Evolutionary conservation across 2,888 invertebrate genomes (phyloP), one percentile per base, ranked within the genome.

Genomic region (Euplexia lucipara): DNA sequence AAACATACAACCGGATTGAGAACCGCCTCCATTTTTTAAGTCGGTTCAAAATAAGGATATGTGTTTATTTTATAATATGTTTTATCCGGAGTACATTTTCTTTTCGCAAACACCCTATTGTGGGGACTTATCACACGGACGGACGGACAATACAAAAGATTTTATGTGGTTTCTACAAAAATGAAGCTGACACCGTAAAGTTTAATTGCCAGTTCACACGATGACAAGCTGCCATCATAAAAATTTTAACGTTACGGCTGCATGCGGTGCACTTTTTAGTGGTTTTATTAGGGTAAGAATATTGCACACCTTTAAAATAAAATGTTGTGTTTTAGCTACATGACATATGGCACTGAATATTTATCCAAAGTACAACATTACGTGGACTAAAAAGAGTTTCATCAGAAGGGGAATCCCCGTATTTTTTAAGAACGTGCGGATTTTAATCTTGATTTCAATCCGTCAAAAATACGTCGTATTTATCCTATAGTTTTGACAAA

Each of bases 191-290:
- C 42, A 37, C 42, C 72, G 68, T 74, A 75, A 74, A 74, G 26
- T 70, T 75, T 60, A 74, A 75, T 74, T 75, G 73, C 41, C 41
- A 45, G 60, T 74, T 74, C 54, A 63, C 54, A 63, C 57, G 48
- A 64, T 61, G 69, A 58, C 73, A 73, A 73, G 56, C 78, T 44
- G 22, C n/a, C 57, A 70, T 75, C 73, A 47, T 74, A 74, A 74
- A 74, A 60, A 8, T 20, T 75, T 60, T 60, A 75, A 53, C 52
- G 54, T 52, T 53, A 32, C 26, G 56, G 37, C 45, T 73, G 65
- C 52, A 70, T 57, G 41, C 34, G 35, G 47, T 65, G 70, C 70
- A 61, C 10, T 70, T 58, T 75, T 45, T 9, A 59, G 37, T 2
- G 41, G 57, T 56, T 59, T 57, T 53, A 57, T 68, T 61, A 26